Evolutionary conservation across 1,140 invertebrate genomes (phyloP).

Genomic region (Ylistrum balloti): DNA sequence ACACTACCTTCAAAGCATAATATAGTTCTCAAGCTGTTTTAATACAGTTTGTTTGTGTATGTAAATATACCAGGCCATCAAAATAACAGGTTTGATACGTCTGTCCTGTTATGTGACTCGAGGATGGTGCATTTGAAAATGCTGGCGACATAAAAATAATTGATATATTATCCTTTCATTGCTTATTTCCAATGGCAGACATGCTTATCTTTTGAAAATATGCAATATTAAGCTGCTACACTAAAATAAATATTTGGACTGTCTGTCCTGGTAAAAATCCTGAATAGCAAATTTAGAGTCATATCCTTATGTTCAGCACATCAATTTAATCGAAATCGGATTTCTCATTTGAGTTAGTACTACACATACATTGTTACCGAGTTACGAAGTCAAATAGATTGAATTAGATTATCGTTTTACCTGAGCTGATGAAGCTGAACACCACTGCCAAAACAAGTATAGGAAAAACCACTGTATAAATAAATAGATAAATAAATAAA

Average conservation of each 20-base stretch:
- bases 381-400: no score
- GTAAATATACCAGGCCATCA: no score
- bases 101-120: no score
- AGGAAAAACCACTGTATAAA: neutral
- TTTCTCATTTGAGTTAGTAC: no score
- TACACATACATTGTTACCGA: no score
- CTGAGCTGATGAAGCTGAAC: neutral
- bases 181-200: neutral
- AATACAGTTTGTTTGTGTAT: neutral
- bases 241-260: no score
- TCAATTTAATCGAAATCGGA: no score
- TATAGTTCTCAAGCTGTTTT: neutral
- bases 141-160: no score
- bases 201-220: neutral
- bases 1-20: no score
- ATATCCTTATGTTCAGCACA: no score
- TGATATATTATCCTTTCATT: neutral
- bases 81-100: neutral
- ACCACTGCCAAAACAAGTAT: neutral
- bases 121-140: no score
- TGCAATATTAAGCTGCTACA: neutral
- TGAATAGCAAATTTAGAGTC: neutral
- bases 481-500: neutral
- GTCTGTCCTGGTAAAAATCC: neutral
- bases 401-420: no score